Base-by-base conservation (phyloP, 2,888 invertebrate species). In the Buathra laborator region DNA sequence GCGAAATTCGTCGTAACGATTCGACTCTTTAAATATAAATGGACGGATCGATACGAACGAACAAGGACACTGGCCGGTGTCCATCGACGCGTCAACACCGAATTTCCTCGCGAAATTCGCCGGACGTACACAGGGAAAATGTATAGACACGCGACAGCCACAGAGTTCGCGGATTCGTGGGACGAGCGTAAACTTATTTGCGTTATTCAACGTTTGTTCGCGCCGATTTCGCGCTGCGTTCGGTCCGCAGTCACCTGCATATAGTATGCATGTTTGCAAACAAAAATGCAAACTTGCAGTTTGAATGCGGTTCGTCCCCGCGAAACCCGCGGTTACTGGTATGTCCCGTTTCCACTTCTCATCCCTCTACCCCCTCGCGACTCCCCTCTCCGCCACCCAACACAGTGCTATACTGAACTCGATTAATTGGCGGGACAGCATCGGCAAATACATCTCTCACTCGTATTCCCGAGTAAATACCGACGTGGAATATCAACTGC, bases 361-460 rank as follows among this genome's bases (percentile, higher is more conserved):
- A 16, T 44, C 29, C 32, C 72, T 37, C 70, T 66, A 16, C 19
- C 56, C 56, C 53, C 51, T 66, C 53, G 10, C 37, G 37, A 5
- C 37, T 37, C 37, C 37, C 37, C 37, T 37, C 6, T 37, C 9
- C 7, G 9, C 37, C 37, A 37, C 37, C 37, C 37, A 37, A 37
- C 37, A 1, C 67, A 19, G 46, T 6, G 48, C 46, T 67, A 29
- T 68, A 62, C 74, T 67, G 62, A 86, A 80, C 85, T 84, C 83
- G 87, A 88, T 90, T 92, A 91, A 92, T 91, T 91, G 90, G 88
- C 88, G 79, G 87, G 86, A 88, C 88, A 86, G 87, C 87, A 80
- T 88, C 80, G 82, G 88, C 88, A 92, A 92, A 92, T 89, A 90
- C 88, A 87, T 83, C 83, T 81, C 81, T 81, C 84, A 84, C 74